Base-by-base conservation (phyloP, 2,888 invertebrate genomes). In the Limnephilus rhombicus region DNA sequence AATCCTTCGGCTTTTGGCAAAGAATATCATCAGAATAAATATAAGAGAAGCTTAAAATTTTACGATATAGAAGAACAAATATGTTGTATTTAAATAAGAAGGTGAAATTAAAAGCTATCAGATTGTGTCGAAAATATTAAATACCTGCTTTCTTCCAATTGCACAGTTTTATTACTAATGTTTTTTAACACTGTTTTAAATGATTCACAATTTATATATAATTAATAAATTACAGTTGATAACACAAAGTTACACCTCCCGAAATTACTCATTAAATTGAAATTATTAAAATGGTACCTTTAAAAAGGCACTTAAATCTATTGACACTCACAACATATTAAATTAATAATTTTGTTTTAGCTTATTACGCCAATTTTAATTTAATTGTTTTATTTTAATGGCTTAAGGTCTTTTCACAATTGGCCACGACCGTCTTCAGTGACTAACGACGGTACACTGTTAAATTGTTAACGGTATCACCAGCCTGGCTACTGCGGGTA, bases 381-480 rank as follows among this genome's bases (percentile, higher is more conserved):
- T 68, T 68, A 9, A 24, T 68, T 68, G 68, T 68, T 68, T 68
- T 68, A n/a, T 68, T 68, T 24, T 68, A 24, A 68, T 68, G 9
- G 68, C 24, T 68, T 24, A 68, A 68, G 68, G n/a, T 68, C 24
- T 68, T 68, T 68, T 68, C 68, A 68, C 68, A 68, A n/a, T 68
- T 5, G 68, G 68, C 68, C 68, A 68, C 68, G 68, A 68, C 68
- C 68, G 68, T 68, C 68, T 68, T 68, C 68, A 24, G 68, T 24
- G 68, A 24, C 68, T 68, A 68, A 68, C 68, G 68, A 68, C 68
- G 68, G 68, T 24, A 9, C 68, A 68, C 68, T 68, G 68, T 68
- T 68, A 68, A 68, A 68, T 68, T n/a, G 68, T 68, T 68, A 68
- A 68, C 68, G 68, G 68, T 68, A 68, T 68, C 68, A 68, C n/a